phyloP scores from a whole-genome alignment of 2,797 vertebrate genomes.

The Pseudomugil tenellus region DNA sequence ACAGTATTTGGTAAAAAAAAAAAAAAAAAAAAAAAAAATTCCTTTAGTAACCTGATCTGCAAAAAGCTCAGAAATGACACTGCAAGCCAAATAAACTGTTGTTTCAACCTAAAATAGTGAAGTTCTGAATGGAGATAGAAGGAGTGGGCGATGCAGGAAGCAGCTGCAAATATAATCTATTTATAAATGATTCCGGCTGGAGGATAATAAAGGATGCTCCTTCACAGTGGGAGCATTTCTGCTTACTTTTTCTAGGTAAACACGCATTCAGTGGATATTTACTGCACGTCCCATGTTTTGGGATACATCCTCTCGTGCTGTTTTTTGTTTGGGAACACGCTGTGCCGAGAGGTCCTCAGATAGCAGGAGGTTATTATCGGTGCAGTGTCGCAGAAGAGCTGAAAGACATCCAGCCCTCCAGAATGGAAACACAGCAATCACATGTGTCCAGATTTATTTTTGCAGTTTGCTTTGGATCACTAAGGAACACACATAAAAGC shows the following conservation, averaged over 20 bases:
- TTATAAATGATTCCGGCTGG: conserved; percentile 73
- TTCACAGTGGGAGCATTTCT: conserved; percentile 53
- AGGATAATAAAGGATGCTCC: conserved; percentile 71
- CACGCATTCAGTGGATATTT: conserved; percentile 69
- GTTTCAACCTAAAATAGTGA: conserved; percentile 62
- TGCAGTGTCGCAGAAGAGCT: conserved; percentile 34
- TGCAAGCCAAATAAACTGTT: conserved; percentile 53
- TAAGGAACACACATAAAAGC: conserved; percentile 19
- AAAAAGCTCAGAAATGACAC: conserved; percentile 49
- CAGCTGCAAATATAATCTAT: conserved; percentile 83
- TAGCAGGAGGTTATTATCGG: conserved; percentile 29
- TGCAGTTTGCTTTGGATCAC: conserved; percentile 11
- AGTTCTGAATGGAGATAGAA: conserved; percentile 66
- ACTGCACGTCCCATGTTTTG: conserved; percentile 61
- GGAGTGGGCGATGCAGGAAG: conserved; percentile 74
- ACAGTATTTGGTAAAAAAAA: conserved; percentile 25
- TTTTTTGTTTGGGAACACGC: conserved; percentile 70
- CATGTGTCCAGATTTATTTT: conserved; percentile 8
- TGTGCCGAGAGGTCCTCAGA: conserved; percentile 41
- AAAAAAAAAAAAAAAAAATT: too few species aligned
- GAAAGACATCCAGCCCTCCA: conserved; percentile 29
- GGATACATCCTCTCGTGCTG: conserved; percentile 38
- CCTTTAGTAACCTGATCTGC: conserved; percentile 30
- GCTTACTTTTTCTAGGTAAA: conserved; percentile 74
- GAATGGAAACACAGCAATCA: conserved; percentile 14